A percentile compares a stretch with the other conserved stretches of the same genome.
These are phyloP conservation scores for Hirtodrosophila confusa DNA, from an alignment of 2,888 invertebrate genomes.

Conservation along the genomic window DNA sequence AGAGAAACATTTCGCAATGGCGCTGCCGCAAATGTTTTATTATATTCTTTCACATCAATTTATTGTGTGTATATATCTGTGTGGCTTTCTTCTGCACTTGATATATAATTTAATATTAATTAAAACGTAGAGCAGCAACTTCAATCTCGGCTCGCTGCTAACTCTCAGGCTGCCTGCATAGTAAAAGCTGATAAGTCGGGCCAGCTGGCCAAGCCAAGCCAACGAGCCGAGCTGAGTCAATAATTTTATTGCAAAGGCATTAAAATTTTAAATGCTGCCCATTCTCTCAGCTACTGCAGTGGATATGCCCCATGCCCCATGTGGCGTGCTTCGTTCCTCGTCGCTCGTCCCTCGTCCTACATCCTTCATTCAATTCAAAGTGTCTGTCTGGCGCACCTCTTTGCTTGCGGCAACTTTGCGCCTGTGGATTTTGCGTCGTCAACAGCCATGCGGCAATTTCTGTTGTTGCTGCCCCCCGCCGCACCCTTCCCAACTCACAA, in stretches of 20 bases:
- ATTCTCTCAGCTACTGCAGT: too few species aligned
- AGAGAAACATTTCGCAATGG: constrained; percentile 31
- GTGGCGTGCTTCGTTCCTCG: too few species aligned
- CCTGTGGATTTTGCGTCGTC: constrained; percentile 57
- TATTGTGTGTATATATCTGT: constrained; percentile 1
- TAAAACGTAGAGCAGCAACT: constrained; percentile 51
- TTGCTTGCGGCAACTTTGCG: constrained; percentile 49
- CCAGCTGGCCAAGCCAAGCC: constrained; percentile 22
- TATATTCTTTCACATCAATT: constrained; percentile 41
- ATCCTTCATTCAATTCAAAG: constrained; percentile 31
- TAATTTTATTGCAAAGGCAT: constrained; percentile 61
- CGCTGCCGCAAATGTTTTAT: constrained; percentile 43
- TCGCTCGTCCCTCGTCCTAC: constrained; percentile 3
- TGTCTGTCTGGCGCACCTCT: constrained; percentile 52
- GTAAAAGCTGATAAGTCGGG: not conserved
- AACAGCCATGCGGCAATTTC: constrained; percentile 44
- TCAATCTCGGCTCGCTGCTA: constrained; percentile 5
- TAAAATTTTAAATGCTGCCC: constrained; percentile 55
- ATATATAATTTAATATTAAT: constrained; percentile 77
- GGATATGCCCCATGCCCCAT: too few species aligned
- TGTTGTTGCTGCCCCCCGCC: constrained; percentile 1
- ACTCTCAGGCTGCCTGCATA: constrained; percentile 23
- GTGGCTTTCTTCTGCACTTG: constrained; percentile 56
- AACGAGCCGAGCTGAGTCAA: constrained; percentile 57
- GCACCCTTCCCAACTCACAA: too few species aligned